These are phyloP conservation scores for Dermolepida albohirtum DNA, from an alignment of 2,888 invertebrate genomes.

Conservation along the genomic window DNA sequence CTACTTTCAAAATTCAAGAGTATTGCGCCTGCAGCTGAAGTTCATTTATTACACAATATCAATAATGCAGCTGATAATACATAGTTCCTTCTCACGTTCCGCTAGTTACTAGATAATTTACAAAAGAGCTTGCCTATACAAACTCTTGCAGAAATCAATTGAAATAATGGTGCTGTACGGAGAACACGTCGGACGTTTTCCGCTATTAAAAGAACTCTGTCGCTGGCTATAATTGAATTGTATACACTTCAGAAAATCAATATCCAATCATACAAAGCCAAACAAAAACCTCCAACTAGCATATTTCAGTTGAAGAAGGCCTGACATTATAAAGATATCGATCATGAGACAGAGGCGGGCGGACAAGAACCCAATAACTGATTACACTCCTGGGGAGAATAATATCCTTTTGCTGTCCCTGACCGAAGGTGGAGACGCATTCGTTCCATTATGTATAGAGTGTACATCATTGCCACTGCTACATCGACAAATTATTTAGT, in stretches of 20 bases:
- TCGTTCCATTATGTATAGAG: constrained; percentile 35
- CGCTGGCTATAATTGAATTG: constrained; percentile 16
- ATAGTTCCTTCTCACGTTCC: no score
- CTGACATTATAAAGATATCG: constrained; percentile 43
- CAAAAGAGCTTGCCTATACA: no score
- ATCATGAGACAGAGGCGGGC: constrained; percentile 30
- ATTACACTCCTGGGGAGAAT: constrained; percentile 44
- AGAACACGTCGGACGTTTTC: not conserved
- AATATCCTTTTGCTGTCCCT: constrained; percentile 37
- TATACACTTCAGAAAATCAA: constrained; percentile 30
- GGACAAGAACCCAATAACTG: constrained; percentile 43
- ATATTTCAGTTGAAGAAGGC: constrained; percentile 14
- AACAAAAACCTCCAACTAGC: constrained; percentile 30
- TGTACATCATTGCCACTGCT: constrained; percentile 12
- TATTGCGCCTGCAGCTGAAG: no score
- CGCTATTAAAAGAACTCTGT: not conserved
- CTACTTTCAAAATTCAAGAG: no score
- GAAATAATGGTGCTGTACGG: not conserved
- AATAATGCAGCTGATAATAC: no score
- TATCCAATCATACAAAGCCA: constrained; percentile 30
- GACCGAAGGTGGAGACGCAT: constrained; percentile 37
- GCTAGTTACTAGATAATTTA: no score
- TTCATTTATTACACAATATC: no score
- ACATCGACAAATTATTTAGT: constrained; percentile 25
- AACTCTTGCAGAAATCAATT: no score